phyloP scores from a whole-genome alignment of 2,113 vertebrate genomes.

The Prunella himalayana region DNA sequence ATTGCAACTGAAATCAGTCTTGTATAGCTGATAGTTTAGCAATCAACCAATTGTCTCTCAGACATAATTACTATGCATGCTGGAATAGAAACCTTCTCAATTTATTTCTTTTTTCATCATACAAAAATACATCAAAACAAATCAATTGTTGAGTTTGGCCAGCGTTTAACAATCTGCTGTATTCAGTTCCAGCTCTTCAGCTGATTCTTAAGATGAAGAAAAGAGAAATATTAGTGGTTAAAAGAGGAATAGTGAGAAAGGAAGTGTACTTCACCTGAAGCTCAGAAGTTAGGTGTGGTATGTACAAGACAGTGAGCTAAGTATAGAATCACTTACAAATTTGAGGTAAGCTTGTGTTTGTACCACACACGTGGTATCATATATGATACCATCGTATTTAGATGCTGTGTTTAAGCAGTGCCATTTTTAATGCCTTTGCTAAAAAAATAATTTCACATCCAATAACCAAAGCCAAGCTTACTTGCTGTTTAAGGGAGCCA shows the following conservation, averaged over 20 bases:
- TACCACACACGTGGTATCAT: background rate
- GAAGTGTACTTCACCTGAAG: background rate
- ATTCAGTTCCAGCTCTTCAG: background rate
- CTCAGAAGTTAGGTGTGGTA: background rate
- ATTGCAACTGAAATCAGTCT: constrained; percentile 8
- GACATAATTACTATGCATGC: background rate
- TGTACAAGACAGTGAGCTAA: background rate
- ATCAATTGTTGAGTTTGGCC: background rate
- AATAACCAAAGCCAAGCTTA: background rate
- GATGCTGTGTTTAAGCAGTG: background rate
- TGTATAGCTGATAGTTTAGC: background rate
- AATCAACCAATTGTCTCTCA: constrained; percentile 15
- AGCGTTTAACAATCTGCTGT: background rate
- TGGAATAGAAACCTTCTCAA: background rate
- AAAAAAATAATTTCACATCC: background rate
- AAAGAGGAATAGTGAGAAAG: background rate
- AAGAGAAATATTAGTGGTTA: background rate
- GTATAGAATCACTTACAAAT: background rate
- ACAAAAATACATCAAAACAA: background rate
- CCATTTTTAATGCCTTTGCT: background rate
- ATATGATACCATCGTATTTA: background rate
- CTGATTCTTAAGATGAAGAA: background rate
- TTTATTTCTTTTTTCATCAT: background rate
- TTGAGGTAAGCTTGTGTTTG: background rate
- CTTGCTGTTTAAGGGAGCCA: background rate